These are phyloP conservation scores for Petroica traversi DNA, from an alignment of 2,113 vertebrate species.

Conservation along the genomic window DNA sequence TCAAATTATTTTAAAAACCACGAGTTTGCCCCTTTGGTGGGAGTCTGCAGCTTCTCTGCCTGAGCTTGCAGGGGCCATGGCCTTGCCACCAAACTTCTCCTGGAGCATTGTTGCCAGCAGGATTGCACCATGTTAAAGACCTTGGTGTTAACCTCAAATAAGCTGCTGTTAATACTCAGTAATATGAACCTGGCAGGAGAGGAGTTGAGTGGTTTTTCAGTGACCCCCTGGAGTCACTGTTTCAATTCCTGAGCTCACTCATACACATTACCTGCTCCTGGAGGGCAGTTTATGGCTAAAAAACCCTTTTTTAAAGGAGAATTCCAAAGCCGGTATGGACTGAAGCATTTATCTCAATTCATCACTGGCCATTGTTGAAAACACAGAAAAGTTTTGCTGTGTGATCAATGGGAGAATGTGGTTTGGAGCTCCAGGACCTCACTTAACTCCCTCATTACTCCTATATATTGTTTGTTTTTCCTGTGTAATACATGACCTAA, in stretches of 20 bases:
- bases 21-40: background rate
- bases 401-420: background rate
- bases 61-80: background rate
- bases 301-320: background rate
- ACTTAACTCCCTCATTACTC: background rate
- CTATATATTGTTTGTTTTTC: background rate
- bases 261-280: background rate
- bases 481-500: background rate
- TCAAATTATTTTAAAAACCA: background rate
- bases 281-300: background rate
- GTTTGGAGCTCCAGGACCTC: background rate
- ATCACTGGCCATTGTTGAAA: background rate
- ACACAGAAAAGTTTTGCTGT: background rate
- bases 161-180: slow-evolving; percentile 29
- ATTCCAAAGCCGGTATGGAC: background rate
- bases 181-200: background rate
- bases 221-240: background rate
- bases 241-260: background rate
- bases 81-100: background rate
- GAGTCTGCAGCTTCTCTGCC: background rate
- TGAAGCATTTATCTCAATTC: background rate
- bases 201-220: background rate
- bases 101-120: background rate
- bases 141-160: slow-evolving; percentile 40
- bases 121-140: background rate